Base-by-base conservation (phyloP, 2,888 invertebrate species). In the Teleogryllus oceanicus region DNA sequence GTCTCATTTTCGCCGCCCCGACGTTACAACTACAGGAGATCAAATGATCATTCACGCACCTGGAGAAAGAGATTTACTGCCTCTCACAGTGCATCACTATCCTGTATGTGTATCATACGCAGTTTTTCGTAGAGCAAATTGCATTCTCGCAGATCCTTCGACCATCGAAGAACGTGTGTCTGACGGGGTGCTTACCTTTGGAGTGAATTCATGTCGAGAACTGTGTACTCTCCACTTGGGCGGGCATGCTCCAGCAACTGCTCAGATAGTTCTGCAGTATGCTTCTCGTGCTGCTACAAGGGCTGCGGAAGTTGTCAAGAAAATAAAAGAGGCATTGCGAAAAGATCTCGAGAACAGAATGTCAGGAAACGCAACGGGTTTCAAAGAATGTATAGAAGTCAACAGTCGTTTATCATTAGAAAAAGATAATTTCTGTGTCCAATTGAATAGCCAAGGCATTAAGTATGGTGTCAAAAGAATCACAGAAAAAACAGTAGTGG, bases 131-230 rank as follows among this genome's bases (percentile, higher is more conserved):
- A 92, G 94, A 86, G 94, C 95, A 80, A 89, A 89, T 80, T 87
- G 88, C 79, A 89, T 91, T 83, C 86, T 96, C 83, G 92, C 95
- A 74, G 98, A 98, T 88, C 97, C 98, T 0, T 93, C 92, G 49
- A 91, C 92, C 80, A 87, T 93, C 78, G 98, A 98, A 88, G 97
- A 98, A 87, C 87, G 92, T 78, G 93, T 95, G 1, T 91, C 93
- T 77, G 95, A 96, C 83, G 96, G 96, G 1, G 90, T 93, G 80
- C 89, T 98, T 83, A 93, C 95, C 3, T 89, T 97, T 78, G 96
- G 94, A 16, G 91, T 98, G 87, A 98, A 98, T 87, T 94, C 96
- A 50, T 96, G 97, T 85, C 91, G 93, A 85, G 98, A 98, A 88
- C 88, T 98, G 16, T 98, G 98, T 86, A 92, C 95, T 3, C 88